Conservation (phyloP, 2,113 vertebrate genomes). For the Tachysurus fulvidraco region DNA sequence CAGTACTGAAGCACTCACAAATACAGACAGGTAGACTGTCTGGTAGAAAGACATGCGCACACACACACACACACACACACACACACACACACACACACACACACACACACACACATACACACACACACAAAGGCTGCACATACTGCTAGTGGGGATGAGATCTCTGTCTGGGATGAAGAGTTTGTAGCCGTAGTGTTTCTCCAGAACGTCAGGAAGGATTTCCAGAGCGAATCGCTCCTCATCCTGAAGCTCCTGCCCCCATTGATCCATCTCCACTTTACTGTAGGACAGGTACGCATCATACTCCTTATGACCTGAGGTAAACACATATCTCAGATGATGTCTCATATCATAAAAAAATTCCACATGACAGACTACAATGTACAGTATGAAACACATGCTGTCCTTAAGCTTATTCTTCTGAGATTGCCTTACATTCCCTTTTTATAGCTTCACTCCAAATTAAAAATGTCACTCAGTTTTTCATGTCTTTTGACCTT, state of each 20-base stretch:
- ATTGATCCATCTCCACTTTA: conserved; percentile 98
- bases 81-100: conserved; percentile 30
- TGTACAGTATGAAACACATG: neutral
- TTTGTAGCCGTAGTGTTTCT: conserved; percentile 98
- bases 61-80: conserved; percentile 31
- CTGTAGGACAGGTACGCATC: conserved; percentile 98
- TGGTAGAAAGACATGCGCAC: conserved; percentile 5
- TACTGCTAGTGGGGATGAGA: conserved; percentile 99
- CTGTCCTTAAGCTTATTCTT: neutral
- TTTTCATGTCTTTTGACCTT: neutral
- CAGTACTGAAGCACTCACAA: neutral
- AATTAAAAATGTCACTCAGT: neutral
- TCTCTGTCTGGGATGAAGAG: conserved; percentile 98
- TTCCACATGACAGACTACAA: neutral
- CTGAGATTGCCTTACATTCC: neutral
- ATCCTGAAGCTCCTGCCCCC: conserved; percentile 96
- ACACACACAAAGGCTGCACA: conserved; percentile 63
- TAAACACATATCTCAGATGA: conserved; percentile 16
- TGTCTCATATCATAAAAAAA: neutral
- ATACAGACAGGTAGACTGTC: neutral
- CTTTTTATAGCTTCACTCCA: neutral
- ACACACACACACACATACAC: conserved; percentile 31
- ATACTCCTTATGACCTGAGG: conserved; percentile 94
- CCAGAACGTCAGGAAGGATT: conserved; percentile 96
- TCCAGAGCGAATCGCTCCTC: conserved; percentile 98